Conservation (phyloP, 1,140 invertebrate genomes). For the Metopolophium dirhodum region DNA sequence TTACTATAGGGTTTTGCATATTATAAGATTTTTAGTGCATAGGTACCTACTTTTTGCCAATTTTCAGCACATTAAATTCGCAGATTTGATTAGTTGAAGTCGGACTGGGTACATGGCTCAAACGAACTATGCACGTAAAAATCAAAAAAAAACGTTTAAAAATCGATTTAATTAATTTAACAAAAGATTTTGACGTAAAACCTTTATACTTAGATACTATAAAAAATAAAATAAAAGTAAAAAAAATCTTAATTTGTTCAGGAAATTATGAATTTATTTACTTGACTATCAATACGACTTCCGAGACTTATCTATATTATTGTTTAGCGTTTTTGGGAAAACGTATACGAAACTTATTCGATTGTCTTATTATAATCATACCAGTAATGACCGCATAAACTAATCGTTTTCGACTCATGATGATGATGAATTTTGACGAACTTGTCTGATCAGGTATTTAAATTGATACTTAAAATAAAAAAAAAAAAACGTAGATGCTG, state of each 20-base stretch:
- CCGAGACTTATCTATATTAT: not conserved
- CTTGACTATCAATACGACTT: not conserved
- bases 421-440: not conserved
- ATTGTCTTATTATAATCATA: not conserved
- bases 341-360: not conserved
- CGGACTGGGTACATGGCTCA: too few species aligned
- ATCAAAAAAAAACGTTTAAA: too few species aligned
- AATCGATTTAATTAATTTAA: too few species aligned
- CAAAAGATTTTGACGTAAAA: not conserved
- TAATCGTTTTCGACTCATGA: not conserved
- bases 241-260: not conserved
- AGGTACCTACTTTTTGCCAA: too few species aligned
- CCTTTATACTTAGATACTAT: not conserved
- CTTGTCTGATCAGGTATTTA: not conserved
- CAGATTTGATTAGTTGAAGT: too few species aligned
- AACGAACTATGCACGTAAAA: too few species aligned
- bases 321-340: not conserved
- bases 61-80: too few species aligned
- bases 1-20: too few species aligned
- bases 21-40: too few species aligned
- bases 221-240: not conserved
- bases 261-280: not conserved
- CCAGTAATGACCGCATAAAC: not conserved
- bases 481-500: not conserved
- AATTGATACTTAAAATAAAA: not conserved